These are phyloP conservation scores for Xylocopa sonorina DNA, from an alignment of 1,140 invertebrate species.

Conservation along the genomic window DNA sequence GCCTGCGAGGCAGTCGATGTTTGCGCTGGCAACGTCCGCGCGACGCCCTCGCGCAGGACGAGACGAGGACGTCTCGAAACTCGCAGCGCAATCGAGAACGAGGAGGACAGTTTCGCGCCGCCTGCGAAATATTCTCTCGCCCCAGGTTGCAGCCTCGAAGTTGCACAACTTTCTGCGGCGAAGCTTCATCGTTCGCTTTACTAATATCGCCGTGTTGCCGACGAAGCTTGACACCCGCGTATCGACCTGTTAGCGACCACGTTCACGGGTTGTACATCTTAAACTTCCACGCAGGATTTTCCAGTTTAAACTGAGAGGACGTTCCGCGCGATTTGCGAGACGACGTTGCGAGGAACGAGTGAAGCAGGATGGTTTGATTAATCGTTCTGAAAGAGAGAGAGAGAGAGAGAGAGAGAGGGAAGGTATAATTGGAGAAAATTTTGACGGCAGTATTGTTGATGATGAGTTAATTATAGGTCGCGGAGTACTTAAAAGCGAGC, in stretches of 20 bases:
- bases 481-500: not conserved
- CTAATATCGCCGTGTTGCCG: not conserved
- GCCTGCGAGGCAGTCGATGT: not conserved
- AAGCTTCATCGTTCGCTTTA: not conserved
- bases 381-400: no score
- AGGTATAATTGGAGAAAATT: not conserved
- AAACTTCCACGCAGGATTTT: no score
- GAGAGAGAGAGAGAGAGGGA: no score
- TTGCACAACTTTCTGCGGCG: not conserved
- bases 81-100: not conserved
- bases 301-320: no score
- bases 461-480: not conserved
- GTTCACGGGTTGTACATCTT: no score
- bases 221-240: not conserved
- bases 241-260: not conserved
- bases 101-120: not conserved
- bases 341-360: no score
- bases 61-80: constrained; percentile 12
- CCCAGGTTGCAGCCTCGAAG: not conserved
- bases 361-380: no score
- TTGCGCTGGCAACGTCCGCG: not conserved
- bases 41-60: no score
- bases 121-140: not conserved
- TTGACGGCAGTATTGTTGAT: not conserved
- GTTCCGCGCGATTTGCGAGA: no score